Evolutionary conservation across 2,113 vertebrate species (phyloP).

Genomic region (Sterna hirundo): DNA sequence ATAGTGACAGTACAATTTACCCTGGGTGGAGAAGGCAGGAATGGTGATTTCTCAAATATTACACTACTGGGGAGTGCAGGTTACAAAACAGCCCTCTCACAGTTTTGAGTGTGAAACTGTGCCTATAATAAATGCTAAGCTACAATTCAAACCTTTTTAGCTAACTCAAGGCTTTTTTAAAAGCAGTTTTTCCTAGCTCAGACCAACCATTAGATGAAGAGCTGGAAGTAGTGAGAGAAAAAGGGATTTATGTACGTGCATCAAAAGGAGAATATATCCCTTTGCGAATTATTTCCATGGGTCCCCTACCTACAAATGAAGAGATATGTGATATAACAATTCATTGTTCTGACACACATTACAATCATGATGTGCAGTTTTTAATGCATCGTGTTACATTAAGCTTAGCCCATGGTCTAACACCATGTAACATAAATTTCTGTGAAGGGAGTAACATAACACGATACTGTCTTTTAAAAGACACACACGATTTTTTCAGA

Average conservation of each 20-base stretch:
- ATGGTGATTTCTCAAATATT: background rate
- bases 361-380: constrained; percentile 67
- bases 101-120: background rate
- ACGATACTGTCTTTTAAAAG: constrained; percentile 76
- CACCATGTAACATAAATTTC: constrained; percentile 78
- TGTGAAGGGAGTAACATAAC: constrained; percentile 70
- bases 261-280: constrained; percentile 58
- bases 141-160: constrained; percentile 10
- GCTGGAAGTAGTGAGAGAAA: constrained; percentile 22
- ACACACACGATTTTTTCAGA: constrained; percentile 77
- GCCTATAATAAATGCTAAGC: background rate
- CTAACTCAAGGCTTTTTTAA: background rate
- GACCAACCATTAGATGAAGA: constrained; percentile 21
- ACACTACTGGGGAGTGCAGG: background rate
- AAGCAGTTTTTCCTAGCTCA: constrained; percentile 26
- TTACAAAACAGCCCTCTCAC: background rate
- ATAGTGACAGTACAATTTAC: background rate
- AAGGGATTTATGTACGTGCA: constrained; percentile 50
- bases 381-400: constrained; percentile 78
- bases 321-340: constrained; percentile 73
- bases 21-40: background rate
- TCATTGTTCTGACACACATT: constrained; percentile 75
- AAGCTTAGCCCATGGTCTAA: constrained; percentile 67
- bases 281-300: constrained; percentile 62
- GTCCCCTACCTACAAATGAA: constrained; percentile 63